Evolutionary conservation across 2,113 vertebrate genomes (phyloP).

Genomic region (Microtus ochrogaster): DNA sequence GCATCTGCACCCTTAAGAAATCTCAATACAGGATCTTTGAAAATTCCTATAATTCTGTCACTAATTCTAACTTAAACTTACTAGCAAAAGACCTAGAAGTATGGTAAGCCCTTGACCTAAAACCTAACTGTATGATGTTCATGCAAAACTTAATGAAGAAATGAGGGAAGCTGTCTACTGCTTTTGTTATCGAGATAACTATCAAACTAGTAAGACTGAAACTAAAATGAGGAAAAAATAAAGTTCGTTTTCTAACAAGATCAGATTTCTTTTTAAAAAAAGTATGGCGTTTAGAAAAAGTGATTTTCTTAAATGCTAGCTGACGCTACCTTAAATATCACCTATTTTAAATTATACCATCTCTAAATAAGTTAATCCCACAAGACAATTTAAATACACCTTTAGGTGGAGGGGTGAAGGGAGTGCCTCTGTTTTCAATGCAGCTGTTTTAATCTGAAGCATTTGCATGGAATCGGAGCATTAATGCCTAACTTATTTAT

Average conservation of each 20-base stretch:
- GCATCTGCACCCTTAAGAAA: slow-evolving; percentile 59
- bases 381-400: slow-evolving; percentile 71
- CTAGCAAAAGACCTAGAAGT: slow-evolving; percentile 60
- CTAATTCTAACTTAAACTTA: slow-evolving; percentile 57
- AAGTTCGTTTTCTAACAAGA: slow-evolving; percentile 66
- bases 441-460: slow-evolving; percentile 56
- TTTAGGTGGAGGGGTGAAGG: background rate
- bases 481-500: slow-evolving; percentile 56
- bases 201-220: slow-evolving; percentile 69
- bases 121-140: slow-evolving; percentile 59
- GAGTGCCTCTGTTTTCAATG: slow-evolving; percentile 35
- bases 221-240: slow-evolving; percentile 60
- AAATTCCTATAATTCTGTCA: slow-evolving; percentile 62
- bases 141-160: slow-evolving; percentile 74
- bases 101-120: slow-evolving; percentile 54
- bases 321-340: slow-evolving; percentile 69
- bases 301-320: slow-evolving; percentile 64
- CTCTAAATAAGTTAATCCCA: slow-evolving; percentile 81
- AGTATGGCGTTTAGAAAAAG: slow-evolving; percentile 76
- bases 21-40: slow-evolving; percentile 13
- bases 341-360: slow-evolving; percentile 77
- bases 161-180: slow-evolving; percentile 62
- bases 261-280: slow-evolving; percentile 72
- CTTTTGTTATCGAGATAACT: slow-evolving; percentile 64
- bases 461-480: slow-evolving; percentile 70